A percentile compares a stretch with the other conserved stretches of the same genome.
Evolutionary conservation across 2,113 vertebrate genomes (phyloP).

Genomic region (Oryctolagus cuniculus): mOryCun1.1 NC_091445.1:18309501-18310000

Average conservation of each 20-base stretch:
- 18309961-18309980: background rate
- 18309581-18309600: background rate
- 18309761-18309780: background rate
- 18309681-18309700: background rate
- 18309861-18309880: background rate
- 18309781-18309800: background rate
- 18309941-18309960: no score
- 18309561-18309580: background rate
- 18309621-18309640: background rate
- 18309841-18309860: background rate
- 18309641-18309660: background rate
- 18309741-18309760: background rate
- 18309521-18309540: constrained; percentile 19
- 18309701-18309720: background rate
- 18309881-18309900: background rate
- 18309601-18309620: background rate
- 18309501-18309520: no score
- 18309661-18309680: background rate
- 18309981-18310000: background rate
- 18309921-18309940: background rate
- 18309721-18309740: background rate
- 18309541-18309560: background rate
- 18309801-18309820: no score
- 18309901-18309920: no score
- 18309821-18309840: background rate